Percentiles rank a stretch among this genome's conserved stretches.
These are phyloP conservation scores for Clarias laeviceps DNA, from an alignment of 2,797 vertebrate species.

Conservation along the genomic window DNA sequence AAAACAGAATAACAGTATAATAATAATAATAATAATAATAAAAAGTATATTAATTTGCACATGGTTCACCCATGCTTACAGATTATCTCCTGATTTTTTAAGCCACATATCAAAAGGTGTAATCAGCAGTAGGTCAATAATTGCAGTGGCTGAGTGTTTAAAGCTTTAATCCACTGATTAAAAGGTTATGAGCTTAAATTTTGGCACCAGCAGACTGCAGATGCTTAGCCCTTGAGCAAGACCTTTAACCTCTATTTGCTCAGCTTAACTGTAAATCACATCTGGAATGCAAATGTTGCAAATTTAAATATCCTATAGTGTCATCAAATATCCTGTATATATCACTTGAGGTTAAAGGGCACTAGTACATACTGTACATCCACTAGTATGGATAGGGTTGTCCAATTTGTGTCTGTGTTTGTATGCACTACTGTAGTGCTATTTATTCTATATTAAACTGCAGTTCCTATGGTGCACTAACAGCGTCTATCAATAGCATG, in stretches of 20 bases:
- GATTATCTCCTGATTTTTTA: neutral
- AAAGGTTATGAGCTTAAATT: neutral
- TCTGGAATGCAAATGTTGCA: neutral
- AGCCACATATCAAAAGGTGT: neutral
- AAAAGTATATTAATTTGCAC: neutral
- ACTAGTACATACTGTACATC: neutral
- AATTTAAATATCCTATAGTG: neutral
- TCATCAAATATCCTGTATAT: neutral
- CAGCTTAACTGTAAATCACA: neutral
- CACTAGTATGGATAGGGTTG: neutral
- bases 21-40: no score
- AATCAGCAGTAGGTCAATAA: conserved; percentile 1
- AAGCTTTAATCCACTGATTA: neutral
- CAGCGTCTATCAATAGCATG: neutral
- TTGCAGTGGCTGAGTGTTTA: neutral
- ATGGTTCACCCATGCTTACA: neutral
- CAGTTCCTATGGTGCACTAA: neutral
- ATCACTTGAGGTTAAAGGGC: neutral
- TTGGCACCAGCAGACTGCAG: neutral
- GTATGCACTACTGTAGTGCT: neutral
- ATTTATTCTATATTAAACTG: neutral
- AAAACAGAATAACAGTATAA: neutral
- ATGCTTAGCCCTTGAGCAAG: neutral
- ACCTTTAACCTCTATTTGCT: neutral
- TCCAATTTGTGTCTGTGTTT: no score